These are phyloP conservation scores for Leptinotarsa juncta DNA, from an alignment of 2,888 invertebrate genomes.

Conservation along the genomic window DNA sequence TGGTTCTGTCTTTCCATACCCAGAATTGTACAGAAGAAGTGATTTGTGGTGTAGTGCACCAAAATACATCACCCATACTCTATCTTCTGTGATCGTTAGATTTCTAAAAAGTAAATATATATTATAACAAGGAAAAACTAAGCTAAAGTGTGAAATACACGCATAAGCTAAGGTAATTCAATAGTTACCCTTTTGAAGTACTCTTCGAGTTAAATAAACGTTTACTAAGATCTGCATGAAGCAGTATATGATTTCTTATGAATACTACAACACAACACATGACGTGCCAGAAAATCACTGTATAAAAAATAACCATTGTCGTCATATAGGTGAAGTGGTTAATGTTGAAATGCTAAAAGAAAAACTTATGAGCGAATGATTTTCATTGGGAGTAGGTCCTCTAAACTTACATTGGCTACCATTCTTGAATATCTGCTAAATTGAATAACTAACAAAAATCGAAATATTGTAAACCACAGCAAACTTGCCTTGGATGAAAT, in stretches of 20 bases:
- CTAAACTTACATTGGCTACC: conserved; percentile 45
- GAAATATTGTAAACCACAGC: conserved; percentile 38
- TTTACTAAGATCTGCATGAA: conserved; percentile 23
- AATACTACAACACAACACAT: conserved; percentile 49
- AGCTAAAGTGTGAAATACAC: too few relatives aligned
- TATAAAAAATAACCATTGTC: conserved; percentile 49
- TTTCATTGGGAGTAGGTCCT: background rate
- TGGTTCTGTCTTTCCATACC: conserved; percentile 51
- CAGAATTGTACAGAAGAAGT: conserved; percentile 51
- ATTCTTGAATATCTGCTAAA: conserved; percentile 46
- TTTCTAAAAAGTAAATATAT: background rate
- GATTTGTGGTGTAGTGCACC: conserved; percentile 52
- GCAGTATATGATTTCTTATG: conserved; percentile 39
- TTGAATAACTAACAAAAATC: conserved; percentile 43
- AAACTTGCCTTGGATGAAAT: conserved; percentile 22
- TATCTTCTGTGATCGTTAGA: background rate
- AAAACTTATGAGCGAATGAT: background rate
- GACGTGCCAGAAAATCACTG: conserved; percentile 54
- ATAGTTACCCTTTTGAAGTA: background rate
- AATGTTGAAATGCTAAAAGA: conserved; percentile 49
- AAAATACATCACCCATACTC: conserved; percentile 42
- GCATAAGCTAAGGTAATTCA: too few relatives aligned
- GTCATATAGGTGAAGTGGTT: conserved; percentile 54
- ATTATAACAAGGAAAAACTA: background rate
- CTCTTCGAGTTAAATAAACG: conserved; percentile 12